Base-by-base conservation (phyloP, 2,888 invertebrate genomes). In the Chydorus sphaericus region DNA sequence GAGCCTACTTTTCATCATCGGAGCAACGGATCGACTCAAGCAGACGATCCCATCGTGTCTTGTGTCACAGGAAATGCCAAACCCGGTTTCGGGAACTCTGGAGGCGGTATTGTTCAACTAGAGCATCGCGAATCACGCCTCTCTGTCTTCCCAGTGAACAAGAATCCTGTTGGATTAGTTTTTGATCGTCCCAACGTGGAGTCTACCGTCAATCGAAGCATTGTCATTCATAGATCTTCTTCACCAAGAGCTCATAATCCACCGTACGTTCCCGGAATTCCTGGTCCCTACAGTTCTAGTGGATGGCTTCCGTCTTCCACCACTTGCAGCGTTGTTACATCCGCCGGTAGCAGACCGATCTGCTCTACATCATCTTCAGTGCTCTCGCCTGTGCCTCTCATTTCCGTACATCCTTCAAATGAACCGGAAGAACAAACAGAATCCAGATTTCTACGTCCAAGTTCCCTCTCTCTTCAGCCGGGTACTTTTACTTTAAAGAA, bases 401-500 rank as follows among this genome's bases (percentile, higher is more conserved):
- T 55, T 23, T 49, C 55, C n/a, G 48, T 55, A n/a, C 48, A 33
- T 49, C 55, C 48, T 18, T 16, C 39, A 18, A 20, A 10, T 16
- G 54, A 33, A 11, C 14, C 28, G 14, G 55, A 48, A 36, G 36
- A 31, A 6, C 30, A 28, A 11, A 23, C 52, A 26, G 52, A 52
- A 28, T 48, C 77, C 8, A 85, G 83, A 66, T 88, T 87, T 67
- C 73, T 85, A 55, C 75, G 90, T 57, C 90, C 90, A 1, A 85
- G 83, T 5, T 85, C 86, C 30, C 71, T 90, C 60, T 85, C 89
- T 0, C 69, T 90, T 31, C 88, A 88, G 68, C 88, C 89, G 1
- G 87, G 86, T 4, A 83, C 85, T 11, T 85, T 85, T 61, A 81
- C 82, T 5, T 81, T 85, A 8, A 88, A 88, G 68, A 79, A 81